These are phyloP conservation scores for Mesodorylaimus sp. DNA, from an alignment of 2,888 invertebrate genomes.

Conservation along the genomic window DNA sequence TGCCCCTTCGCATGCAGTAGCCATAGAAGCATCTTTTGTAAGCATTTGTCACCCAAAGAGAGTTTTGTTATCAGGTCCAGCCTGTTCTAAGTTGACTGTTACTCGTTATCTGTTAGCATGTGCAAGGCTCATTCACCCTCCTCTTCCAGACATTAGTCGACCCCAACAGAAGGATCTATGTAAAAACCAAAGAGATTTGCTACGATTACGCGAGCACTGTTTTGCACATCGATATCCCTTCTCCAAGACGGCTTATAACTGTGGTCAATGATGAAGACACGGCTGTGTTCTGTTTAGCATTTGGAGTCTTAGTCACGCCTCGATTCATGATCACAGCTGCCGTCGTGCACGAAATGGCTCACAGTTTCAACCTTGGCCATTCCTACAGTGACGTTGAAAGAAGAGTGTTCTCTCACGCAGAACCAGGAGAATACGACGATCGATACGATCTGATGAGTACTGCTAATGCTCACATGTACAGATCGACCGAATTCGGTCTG, in stretches of 20 bases:
- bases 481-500: background rate
- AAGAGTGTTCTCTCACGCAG: constrained; percentile 22
- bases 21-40: no score
- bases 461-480: constrained; percentile 23
- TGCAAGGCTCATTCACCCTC: no score
- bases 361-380: constrained; percentile 25
- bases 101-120: no score
- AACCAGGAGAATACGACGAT: constrained; percentile 25
- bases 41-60: no score
- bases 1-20: no score
- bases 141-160: background rate
- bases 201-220: constrained; percentile 15
- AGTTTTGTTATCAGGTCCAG: no score
- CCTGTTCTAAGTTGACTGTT: no score
- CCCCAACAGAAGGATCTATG: constrained; percentile 15
- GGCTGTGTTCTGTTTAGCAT: constrained; percentile 16
- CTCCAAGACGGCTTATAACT: constrained; percentile 17
- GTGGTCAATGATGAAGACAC: constrained; percentile 19
- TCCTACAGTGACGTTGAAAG: constrained; percentile 23
- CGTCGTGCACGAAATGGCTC: constrained; percentile 26
- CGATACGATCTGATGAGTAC: constrained; percentile 26
- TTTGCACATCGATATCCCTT: background rate
- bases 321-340: constrained; percentile 21
- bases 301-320: constrained; percentile 23
- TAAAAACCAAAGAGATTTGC: constrained; percentile 25